Evolutionary conservation across 2,888 invertebrate genomes (phyloP).

Genomic region (Tipula helvola): DNA sequence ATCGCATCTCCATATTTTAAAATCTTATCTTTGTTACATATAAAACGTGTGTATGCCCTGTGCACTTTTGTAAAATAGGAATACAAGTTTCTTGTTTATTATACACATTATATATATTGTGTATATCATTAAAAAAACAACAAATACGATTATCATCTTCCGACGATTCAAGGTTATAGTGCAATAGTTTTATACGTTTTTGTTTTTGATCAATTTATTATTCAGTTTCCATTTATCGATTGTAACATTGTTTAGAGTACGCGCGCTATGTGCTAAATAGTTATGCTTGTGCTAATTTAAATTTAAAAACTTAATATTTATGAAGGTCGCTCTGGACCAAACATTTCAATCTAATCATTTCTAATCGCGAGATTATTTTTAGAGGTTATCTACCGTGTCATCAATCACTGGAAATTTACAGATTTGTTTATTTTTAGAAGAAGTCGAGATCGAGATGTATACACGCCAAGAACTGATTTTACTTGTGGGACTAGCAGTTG

Average conservation of each 20-base stretch:
- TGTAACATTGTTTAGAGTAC: neutral
- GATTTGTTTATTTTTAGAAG: neutral
- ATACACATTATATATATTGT: too few relatives aligned
- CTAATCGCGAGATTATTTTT: neutral
- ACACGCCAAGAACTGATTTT: neutral
- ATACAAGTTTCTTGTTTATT: neutral
- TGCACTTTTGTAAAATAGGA: neutral
- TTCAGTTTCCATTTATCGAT: neutral
- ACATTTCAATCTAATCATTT: neutral
- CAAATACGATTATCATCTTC: neutral
- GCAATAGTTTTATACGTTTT: neutral
- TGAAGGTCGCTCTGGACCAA: neutral
- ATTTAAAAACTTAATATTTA: neutral
- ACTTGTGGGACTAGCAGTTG: neutral
- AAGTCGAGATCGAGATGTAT: neutral
- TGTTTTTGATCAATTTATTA: neutral
- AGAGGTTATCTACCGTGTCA: neutral
- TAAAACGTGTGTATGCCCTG: neutral
- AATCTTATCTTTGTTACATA: too few relatives aligned
- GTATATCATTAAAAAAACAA: neutral
- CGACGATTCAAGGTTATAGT: neutral
- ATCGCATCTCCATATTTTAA: too few relatives aligned
- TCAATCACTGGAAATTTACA: neutral
- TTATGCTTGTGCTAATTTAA: neutral
- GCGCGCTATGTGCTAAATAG: neutral